These are phyloP conservation scores for Erethizon dorsatum DNA, from an alignment of 2,797 vertebrate genomes.

Conservation along the genomic window DNA sequence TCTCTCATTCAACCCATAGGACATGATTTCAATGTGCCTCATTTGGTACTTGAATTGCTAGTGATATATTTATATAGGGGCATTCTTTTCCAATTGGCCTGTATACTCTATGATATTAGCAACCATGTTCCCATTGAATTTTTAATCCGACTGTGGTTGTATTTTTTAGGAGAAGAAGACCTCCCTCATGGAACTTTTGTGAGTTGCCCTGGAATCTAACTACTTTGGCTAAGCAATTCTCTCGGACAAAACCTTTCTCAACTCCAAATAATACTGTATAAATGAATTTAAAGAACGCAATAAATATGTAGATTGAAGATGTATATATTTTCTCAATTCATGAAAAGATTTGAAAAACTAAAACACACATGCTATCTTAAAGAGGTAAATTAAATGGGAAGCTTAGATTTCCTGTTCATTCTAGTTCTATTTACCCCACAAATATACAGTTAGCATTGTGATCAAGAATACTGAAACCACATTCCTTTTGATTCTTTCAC, in stretches of 20 bases:
- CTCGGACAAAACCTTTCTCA: neutral
- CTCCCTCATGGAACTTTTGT: neutral
- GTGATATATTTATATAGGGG: neutral
- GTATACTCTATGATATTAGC: neutral
- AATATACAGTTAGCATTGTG: neutral
- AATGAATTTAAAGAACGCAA: neutral
- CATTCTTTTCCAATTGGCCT: neutral
- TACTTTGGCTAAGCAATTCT: neutral
- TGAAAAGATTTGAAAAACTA: constrained; percentile 27
- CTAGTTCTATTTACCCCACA: neutral
- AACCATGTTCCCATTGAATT: neutral
- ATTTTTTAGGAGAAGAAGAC: neutral
- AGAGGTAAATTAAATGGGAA: neutral
- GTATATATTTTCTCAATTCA: constrained; percentile 13
- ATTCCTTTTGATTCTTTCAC: neutral
- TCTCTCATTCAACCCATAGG: neutral
- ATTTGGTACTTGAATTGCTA: neutral
- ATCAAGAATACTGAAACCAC: neutral
- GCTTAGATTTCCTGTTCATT: neutral
- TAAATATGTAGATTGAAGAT: neutral
- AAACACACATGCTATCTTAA: neutral
- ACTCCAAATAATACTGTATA: neutral
- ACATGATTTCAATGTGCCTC: neutral
- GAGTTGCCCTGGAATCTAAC: neutral
- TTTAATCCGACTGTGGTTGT: neutral